Evolutionary conservation across 2,113 vertebrate species (phyloP).

Genomic region (Sula dactylatra): DNA sequence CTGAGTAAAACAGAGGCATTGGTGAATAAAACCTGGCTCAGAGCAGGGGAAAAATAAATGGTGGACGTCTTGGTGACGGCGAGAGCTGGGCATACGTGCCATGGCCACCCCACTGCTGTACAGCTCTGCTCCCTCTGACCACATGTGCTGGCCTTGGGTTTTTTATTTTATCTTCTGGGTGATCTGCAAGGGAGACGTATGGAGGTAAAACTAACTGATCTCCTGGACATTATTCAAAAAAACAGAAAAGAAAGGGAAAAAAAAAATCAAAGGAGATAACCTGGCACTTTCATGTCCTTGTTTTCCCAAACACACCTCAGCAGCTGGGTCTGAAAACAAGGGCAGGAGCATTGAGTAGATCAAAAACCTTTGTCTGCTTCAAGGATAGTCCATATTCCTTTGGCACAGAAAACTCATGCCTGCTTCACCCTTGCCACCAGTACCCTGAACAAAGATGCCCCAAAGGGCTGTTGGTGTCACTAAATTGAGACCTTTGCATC

Average conservation of each 20-base stretch:
- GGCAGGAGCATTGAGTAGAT: not conserved
- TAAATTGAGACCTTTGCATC: not conserved
- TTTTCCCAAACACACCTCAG: not conserved
- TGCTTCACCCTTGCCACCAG: rapidly evolving
- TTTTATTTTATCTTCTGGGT: not conserved
- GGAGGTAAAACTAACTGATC: not conserved
- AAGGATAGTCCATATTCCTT: not conserved
- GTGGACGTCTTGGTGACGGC: not conserved
- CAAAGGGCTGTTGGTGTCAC: not conserved
- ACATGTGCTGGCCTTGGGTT: too few relatives aligned
- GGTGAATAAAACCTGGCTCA: not conserved
- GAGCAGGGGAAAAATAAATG: not conserved
- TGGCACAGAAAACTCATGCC: not conserved
- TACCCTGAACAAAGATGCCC: not conserved
- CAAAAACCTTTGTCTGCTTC: not conserved
- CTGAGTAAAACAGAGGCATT: not conserved
- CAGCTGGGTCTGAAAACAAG: not conserved
- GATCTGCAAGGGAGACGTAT: not conserved
- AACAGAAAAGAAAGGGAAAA: not conserved
- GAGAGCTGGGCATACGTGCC: rapidly evolving
- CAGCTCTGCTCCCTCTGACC: not conserved
- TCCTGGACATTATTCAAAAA: not conserved
- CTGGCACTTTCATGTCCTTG: not conserved
- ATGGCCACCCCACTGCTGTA: not conserved
- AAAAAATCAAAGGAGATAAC: not conserved